Conservation (phyloP, 2,797 vertebrate genomes). For the Anabas testudineus region DNA sequence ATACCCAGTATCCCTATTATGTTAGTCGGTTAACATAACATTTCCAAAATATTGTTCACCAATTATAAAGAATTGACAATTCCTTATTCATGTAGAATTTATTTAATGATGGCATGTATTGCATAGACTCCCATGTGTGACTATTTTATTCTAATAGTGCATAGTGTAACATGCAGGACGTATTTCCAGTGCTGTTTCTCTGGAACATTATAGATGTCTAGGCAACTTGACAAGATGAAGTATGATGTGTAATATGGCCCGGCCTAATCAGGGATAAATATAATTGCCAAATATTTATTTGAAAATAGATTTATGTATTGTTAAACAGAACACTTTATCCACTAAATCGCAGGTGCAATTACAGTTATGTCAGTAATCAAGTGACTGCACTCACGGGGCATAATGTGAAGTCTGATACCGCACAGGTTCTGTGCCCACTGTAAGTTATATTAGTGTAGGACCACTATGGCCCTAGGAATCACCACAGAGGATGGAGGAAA, state of each 20-base stretch:
- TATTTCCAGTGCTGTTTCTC: constrained; percentile 9
- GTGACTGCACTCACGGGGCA: background rate
- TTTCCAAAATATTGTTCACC: background rate
- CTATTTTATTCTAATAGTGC: background rate
- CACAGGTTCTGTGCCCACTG: background rate
- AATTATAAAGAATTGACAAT: background rate
- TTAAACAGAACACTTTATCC: background rate
- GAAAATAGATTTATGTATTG: background rate
- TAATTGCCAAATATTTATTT: background rate
- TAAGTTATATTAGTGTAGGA: constrained; percentile 25
- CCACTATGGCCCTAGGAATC: constrained; percentile 12
- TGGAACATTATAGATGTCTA: constrained; percentile 9
- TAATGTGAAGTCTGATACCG: constrained; percentile 7
- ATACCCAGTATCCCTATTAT: background rate
- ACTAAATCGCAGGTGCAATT: background rate
- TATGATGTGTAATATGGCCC: background rate
- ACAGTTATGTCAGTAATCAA: constrained; percentile 2
- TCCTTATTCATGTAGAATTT: background rate
- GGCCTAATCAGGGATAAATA: background rate
- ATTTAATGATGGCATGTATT: background rate
- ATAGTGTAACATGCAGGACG: background rate
- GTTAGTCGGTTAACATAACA: background rate
- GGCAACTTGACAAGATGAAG: background rate
- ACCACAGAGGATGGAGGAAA: constrained; percentile 63
- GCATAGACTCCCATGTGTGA: too few relatives aligned